Evolutionary conservation across 2,888 invertebrate species (phyloP), one percentile per base, ranked within the genome.

Genomic region (Ophion costatus): DNA sequence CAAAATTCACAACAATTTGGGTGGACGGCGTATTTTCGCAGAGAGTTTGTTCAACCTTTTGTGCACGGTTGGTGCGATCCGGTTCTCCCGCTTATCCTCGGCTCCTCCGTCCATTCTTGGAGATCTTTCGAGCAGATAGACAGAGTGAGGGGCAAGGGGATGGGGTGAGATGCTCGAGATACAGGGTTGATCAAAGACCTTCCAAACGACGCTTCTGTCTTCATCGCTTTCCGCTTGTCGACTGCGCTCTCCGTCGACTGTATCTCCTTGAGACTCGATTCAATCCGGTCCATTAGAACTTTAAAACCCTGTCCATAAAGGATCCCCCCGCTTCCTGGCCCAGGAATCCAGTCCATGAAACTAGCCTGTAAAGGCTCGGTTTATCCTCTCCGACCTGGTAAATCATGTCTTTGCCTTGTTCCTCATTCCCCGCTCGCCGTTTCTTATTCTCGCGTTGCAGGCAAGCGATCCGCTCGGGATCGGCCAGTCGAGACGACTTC

Each of bases 241-340:
- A 70, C 70, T 64, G 29, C 67, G 61, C 67, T 73, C 61, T 38
- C 67, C 42, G 75, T 56, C 66, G 45, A 56, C 64, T 67, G 56
- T 45, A 61, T 45, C 77, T 78, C 75, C 71, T 71, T 64, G 79
- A 82, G 79, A 9, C 82, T 80, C 82, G 82, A 84, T 83, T 82
- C 82, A 78, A 81, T 87, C 82, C 82, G 73, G 86, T 84, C 86
- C 82, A 82, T 86, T 83, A 83, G 73, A 87, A 75, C 74, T 75
- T 63, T 22, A 17, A 63, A 75, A 63, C 63, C 74, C n/a, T 29
- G 24, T 75, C 63, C 61, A 24, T 45, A 45, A 63, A 64, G 17
- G 59, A 33, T 17, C 22, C 14, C 14, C 24, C 14, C 24, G 24
- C 29, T 63, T 24, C 22, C 38, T 14, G 17, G 57, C n/a, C 5